Conservation (phyloP, 2,888 invertebrate species). For the Acrocyrtus sp. region DNA sequence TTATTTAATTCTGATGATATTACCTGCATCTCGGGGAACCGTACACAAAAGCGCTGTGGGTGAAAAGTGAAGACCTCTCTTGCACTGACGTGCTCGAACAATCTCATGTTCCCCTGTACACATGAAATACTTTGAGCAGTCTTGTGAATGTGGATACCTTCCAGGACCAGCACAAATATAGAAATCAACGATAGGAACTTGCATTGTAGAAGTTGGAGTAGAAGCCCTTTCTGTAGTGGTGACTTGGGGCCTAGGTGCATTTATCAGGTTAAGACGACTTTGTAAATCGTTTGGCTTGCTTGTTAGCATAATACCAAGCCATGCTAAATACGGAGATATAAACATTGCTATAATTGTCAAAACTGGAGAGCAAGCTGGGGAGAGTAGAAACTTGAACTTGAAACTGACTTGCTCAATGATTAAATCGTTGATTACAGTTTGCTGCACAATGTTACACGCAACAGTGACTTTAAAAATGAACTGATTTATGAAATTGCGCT, state of each 20-base stretch:
- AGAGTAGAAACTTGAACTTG: too few species aligned
- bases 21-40: slow-evolving; percentile 20
- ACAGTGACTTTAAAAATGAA: too few species aligned
- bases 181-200: not conserved
- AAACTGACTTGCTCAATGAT: too few species aligned
- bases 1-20: too few species aligned
- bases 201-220: not conserved
- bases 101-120: not conserved
- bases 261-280: not conserved
- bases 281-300: slow-evolving; percentile 20
- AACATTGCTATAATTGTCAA: slow-evolving; percentile 17
- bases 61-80: slow-evolving; percentile 8
- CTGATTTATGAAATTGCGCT: too few species aligned
- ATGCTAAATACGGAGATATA: slow-evolving; percentile 24
- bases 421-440: too few species aligned
- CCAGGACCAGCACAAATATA: slow-evolving; percentile 6
- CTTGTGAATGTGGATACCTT: slow-evolving; percentile 17
- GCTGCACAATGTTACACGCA: too few species aligned
- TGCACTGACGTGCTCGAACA: not conserved
- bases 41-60: slow-evolving; percentile 9
- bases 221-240: not conserved
- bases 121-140: slow-evolving; percentile 14
- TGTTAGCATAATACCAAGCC: slow-evolving; percentile 27
- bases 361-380: not conserved
- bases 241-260: not conserved